A percentile compares a stretch with the other conserved stretches of the same genome.
Conservation (phyloP, 2,797 vertebrate genomes). For the Neosilurus hyrtlii region DNA sequence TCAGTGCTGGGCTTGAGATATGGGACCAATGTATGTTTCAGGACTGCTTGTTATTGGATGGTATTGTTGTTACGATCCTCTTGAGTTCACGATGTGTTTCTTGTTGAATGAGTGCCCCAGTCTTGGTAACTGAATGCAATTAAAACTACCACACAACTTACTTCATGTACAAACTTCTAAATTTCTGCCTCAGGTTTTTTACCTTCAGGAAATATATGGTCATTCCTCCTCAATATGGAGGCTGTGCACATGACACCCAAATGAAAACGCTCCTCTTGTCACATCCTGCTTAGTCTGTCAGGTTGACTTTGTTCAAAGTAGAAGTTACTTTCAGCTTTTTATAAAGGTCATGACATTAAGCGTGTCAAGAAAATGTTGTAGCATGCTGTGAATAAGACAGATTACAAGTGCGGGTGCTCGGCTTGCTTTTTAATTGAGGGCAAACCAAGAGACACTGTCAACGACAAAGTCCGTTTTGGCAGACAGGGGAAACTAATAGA, state of each 20-base stretch:
- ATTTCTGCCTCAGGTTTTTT: not conserved
- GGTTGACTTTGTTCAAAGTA: not conserved
- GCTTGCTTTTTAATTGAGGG: not conserved
- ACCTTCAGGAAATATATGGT: not conserved
- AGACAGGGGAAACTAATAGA: not conserved
- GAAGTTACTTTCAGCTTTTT: not conserved
- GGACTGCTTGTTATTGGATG: not conserved
- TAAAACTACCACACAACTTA: not conserved
- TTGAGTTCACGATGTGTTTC: conserved; percentile 3
- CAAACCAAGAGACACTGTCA: not conserved
- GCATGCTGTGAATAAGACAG: not conserved
- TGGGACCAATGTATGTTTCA: not conserved
- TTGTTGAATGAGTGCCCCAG: not conserved
- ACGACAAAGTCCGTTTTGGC: not conserved
- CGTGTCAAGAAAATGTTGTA: not conserved
- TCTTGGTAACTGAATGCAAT: not conserved
- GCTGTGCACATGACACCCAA: not conserved
- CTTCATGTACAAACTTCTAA: not conserved
- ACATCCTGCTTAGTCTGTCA: not conserved
- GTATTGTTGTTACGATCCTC: conserved; percentile 5
- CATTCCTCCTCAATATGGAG: not conserved
- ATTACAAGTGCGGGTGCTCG: not conserved
- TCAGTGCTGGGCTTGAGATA: not conserved
- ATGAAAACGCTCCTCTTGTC: not conserved
- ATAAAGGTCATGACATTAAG: conserved; percentile 27